phyloP scores from a whole-genome alignment of 2,888 invertebrate species.

The Vesta saturnalis region DNA sequence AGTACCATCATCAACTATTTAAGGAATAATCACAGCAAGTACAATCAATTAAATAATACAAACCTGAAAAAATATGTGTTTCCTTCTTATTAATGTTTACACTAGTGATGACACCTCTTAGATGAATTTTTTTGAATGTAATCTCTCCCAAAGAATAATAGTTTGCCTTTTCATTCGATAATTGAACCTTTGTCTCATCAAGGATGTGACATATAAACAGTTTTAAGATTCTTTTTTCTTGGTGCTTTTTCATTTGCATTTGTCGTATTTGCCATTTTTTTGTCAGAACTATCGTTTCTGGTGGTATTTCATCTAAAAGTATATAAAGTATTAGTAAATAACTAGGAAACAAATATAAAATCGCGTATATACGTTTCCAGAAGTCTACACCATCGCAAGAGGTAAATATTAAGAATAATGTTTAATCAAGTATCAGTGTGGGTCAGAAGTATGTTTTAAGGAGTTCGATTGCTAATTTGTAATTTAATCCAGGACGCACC shows the following conservation, averaged over 20 bases:
- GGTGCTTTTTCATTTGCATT: constrained; percentile 20
- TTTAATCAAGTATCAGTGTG: no score
- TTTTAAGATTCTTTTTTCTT: constrained; percentile 15
- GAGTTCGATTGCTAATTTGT: no score
- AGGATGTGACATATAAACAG: constrained; percentile 26
- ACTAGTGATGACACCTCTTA: constrained; percentile 19
- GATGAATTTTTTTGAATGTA: constrained; percentile 19
- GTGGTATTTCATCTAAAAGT: constrained; percentile 19
- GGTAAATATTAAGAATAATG: no score
- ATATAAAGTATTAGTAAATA: no score
- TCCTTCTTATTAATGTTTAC: constrained; percentile 21
- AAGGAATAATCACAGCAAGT: not conserved
- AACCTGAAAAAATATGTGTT: constrained; percentile 21
- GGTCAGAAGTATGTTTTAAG: no score
- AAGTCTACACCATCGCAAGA: no score
- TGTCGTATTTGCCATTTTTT: constrained; percentile 13
- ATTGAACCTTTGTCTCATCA: constrained; percentile 8
- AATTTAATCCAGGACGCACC: no score
- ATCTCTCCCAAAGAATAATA: constrained; percentile 6
- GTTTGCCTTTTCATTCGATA: constrained; percentile 12
- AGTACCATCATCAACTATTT: constrained; percentile 32
- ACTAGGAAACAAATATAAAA: no score
- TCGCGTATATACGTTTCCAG: no score
- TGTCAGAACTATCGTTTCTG: constrained; percentile 13
- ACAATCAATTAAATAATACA: constrained; percentile 6